These are phyloP conservation scores for Dicyrtoma fusca DNA, from an alignment of 2,888 invertebrate genomes.

Conservation along the genomic window DNA sequence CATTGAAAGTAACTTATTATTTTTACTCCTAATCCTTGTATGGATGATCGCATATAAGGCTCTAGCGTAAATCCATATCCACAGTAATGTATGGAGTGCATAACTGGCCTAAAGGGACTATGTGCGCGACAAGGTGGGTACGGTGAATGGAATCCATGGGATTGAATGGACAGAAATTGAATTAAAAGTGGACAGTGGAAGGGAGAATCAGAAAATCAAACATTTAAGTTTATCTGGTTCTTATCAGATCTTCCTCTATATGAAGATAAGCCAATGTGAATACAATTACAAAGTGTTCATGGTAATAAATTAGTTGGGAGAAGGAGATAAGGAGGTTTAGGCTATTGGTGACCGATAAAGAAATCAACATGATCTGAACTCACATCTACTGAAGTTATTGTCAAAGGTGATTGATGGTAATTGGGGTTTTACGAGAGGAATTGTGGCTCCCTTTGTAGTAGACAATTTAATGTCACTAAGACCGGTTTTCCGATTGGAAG, in stretches of 20 bases:
- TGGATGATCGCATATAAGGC: neutral
- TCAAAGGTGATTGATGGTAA: conserved; percentile 53
- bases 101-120: no score
- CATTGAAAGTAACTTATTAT: neutral
- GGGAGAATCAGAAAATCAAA: no score
- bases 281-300: conserved; percentile 28
- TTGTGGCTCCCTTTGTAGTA: conserved; percentile 21
- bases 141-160: no score
- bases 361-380: conserved; percentile 35
- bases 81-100: no score
- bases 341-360: conserved; percentile 34
- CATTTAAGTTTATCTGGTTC: no score
- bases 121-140: no score
- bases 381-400: conserved; percentile 54
- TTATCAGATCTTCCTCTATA: no score
- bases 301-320: conserved; percentile 18
- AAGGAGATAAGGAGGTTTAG: conserved; percentile 15
- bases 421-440: conserved; percentile 35
- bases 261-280: neutral
- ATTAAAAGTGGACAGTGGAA: no score
- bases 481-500: conserved; percentile 45
- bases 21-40: neutral
- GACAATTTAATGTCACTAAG: conserved; percentile 24
- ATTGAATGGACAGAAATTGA: no score
- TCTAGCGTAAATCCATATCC: no score